Evolutionary conservation across 2,797 vertebrate species (phyloP), one percentile per base, ranked within the genome.

Genomic region (Enteromius argenteus): DNA sequence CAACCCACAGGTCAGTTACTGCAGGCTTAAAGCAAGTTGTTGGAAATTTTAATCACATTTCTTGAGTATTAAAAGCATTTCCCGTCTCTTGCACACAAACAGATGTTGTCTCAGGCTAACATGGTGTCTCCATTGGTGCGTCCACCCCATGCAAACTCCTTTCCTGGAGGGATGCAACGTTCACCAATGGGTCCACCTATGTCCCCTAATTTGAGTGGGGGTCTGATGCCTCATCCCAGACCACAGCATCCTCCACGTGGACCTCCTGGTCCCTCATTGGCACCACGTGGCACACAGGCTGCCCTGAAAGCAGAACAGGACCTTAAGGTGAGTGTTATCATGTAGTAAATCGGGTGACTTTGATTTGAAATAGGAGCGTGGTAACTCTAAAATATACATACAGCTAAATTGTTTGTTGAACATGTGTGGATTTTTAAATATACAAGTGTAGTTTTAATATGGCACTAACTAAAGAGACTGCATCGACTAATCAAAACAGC

Each of bases 71-170:
- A 44, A 73, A 27, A 3, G 13, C 1, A 5, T 64, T 73, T 35
- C 5, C 44, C 1, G 0, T 66, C 6, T 77, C n/a, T 66, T 27
- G 30, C 2, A 21, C 39, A 42, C 19, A 7, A 91, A 88, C 94
- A 99, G 97, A 98, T 99, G 87, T 92, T 99, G 92, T 98, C 97
- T 90, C 98, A 99, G 92, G 96, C 98, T 92, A 99, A 97, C 94
- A 95, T 98, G 80, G 96, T 99, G 88, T 97, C 97, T 91, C 97
- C 98, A 87, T 94, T 98, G 94, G 96, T 99, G 85, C 96, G 98
- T 92, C 96, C 97, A 89, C 96, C 97, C 91, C 97, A 98, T 89
- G 94, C 95, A 84, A 98, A 98, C 94, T 96, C 97, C 39, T 99
- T 98, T 92, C 95, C 96, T 88, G 96, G 96, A 62, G 96, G 97